phyloP scores from a whole-genome alignment of 2,888 invertebrate genomes.

The Diploptera punctata region DNA sequence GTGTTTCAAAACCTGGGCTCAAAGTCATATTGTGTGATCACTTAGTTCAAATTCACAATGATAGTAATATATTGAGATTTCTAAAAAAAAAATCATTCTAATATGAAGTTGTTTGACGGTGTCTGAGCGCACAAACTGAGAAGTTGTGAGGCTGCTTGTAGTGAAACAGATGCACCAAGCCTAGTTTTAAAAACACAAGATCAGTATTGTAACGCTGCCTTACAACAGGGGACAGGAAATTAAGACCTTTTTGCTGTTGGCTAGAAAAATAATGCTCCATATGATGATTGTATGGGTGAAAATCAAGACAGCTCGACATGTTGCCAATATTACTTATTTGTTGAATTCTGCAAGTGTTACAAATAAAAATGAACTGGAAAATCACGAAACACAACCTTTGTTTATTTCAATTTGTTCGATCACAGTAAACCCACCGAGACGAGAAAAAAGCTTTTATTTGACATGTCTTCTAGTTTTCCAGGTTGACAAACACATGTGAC shows the following conservation, averaged over 20 bases:
- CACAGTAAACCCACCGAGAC: constrained; percentile 29
- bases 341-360: neutral
- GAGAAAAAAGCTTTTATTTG: neutral
- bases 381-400: neutral
- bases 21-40: constrained; percentile 16
- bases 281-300: constrained; percentile 20
- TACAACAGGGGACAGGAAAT: constrained; percentile 43
- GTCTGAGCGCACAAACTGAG: constrained; percentile 26
- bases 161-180: constrained; percentile 30
- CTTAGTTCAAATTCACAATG: constrained; percentile 14
- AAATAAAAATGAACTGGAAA: neutral
- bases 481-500: neutral
- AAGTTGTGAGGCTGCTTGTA: too few species aligned
- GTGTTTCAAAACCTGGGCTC: constrained; percentile 38
- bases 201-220: constrained; percentile 44
- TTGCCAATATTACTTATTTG: neutral
- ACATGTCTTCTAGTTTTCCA: constrained; percentile 9
- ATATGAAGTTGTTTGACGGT: constrained; percentile 22
- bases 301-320: neutral
- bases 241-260: constrained; percentile 45
- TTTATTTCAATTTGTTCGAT: constrained; percentile 6
- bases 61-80: neutral
- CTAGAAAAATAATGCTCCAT: constrained; percentile 26
- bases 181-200: constrained; percentile 41
- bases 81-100: constrained; percentile 12